Percentiles rank a stretch among this genome's conserved stretches.
These are phyloP conservation scores for Sphaerophoria rueppellii DNA, from an alignment of 2,888 invertebrate species.

Conservation along the genomic window DNA sequence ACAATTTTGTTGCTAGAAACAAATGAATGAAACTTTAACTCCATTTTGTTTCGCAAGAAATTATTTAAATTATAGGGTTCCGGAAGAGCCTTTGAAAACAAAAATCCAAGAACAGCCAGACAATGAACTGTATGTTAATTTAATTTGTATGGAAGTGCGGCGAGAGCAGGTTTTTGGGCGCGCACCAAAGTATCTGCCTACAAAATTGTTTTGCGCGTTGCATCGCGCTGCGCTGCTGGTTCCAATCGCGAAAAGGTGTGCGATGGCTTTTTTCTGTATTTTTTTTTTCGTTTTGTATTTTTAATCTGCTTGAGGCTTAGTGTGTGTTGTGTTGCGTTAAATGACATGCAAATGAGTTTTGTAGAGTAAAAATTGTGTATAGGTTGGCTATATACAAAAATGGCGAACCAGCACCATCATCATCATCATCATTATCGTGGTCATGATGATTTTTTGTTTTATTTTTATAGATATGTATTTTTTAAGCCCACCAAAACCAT, in stretches of 20 bases:
- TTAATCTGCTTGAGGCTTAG: slow-evolving; percentile 56
- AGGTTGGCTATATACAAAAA: slow-evolving; percentile 59
- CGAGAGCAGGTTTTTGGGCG: slow-evolving; percentile 72
- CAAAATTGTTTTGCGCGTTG: slow-evolving; percentile 59
- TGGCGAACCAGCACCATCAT: slow-evolving; percentile 64
- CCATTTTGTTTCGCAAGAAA: slow-evolving; percentile 46
- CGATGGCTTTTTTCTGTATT: slow-evolving; percentile 11
- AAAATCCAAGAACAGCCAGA: slow-evolving; percentile 28
- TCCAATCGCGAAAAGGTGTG: slow-evolving; percentile 41
- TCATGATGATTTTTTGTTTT: slow-evolving; percentile 46
- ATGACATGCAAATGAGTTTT: slow-evolving; percentile 73
- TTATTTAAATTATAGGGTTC: slow-evolving; percentile 68
- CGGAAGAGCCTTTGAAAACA: slow-evolving; percentile 38
- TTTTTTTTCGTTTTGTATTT: background rate
- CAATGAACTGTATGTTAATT: slow-evolving; percentile 71
- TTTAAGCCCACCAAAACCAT: slow-evolving; percentile 43
- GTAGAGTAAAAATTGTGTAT: slow-evolving; percentile 57
- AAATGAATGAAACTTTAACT: slow-evolving; percentile 43
- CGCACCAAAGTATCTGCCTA: slow-evolving; percentile 70
- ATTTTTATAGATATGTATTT: slow-evolving; percentile 21
- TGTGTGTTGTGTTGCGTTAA: slow-evolving; percentile 73
- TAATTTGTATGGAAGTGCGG: slow-evolving; percentile 71
- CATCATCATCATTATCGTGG: slow-evolving; percentile 59
- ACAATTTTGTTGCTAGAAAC: slow-evolving; percentile 36
- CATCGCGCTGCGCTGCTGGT: slow-evolving; percentile 21